Evolutionary conservation across 2,888 invertebrate genomes (phyloP).

Genomic region (Pollenia angustigena): DNA sequence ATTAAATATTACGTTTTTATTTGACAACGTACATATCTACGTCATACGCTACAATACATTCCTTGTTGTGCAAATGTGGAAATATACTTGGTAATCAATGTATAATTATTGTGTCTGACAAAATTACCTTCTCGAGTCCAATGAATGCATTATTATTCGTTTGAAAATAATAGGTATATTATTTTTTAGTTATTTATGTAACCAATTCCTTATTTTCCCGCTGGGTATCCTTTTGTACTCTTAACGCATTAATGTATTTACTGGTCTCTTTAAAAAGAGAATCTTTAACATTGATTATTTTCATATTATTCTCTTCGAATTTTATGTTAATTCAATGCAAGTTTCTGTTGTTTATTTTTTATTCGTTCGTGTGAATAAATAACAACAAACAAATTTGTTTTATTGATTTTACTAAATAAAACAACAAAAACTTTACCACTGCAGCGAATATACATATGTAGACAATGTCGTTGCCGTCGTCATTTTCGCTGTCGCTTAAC

Average conservation of each 20-base stretch:
- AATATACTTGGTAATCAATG: too few species aligned
- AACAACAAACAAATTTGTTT: slow-evolving; percentile 51
- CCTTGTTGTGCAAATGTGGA: too few species aligned
- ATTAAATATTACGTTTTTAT: too few species aligned
- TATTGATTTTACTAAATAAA: slow-evolving; percentile 69
- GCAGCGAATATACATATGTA: slow-evolving; percentile 1
- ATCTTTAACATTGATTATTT: slow-evolving; percentile 45
- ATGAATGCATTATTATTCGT: too few species aligned
- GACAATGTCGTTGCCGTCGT: slow-evolving; percentile 18
- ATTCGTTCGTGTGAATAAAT: slow-evolving; percentile 9
- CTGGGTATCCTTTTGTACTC: neutral
- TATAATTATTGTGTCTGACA: too few species aligned
- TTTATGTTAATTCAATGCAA: slow-evolving; percentile 14
- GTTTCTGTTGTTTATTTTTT: slow-evolving; percentile 5
- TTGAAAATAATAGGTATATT: too few species aligned
- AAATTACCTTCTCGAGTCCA: too few species aligned
- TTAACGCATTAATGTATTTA: neutral
- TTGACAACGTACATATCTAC: too few species aligned
- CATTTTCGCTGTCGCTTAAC: slow-evolving; percentile 7
- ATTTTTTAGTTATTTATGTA: too few species aligned
- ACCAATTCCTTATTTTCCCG: too few species aligned
- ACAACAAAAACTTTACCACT: slow-evolving; percentile 22
- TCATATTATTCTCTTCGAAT: slow-evolving; percentile 10
- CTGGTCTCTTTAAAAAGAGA: slow-evolving; percentile 23
- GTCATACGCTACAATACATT: too few species aligned